Percentiles rank a stretch among this genome's conserved stretches.
These are phyloP conservation scores for Hypomecis punctinalis DNA, from an alignment of 2,888 invertebrate genomes.

Conservation along the genomic window DNA sequence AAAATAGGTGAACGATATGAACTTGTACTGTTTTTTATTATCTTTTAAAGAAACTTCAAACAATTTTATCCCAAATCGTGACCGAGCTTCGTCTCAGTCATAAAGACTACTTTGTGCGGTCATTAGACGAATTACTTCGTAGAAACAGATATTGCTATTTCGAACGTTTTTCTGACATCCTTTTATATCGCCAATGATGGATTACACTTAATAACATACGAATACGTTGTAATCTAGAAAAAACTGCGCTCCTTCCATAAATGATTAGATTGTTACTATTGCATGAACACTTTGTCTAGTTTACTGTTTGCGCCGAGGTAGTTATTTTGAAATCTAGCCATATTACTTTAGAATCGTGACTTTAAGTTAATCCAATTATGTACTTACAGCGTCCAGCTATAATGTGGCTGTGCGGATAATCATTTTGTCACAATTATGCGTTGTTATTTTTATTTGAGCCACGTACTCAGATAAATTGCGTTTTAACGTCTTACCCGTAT, in stretches of 20 bases:
- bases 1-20: too few species aligned
- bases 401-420: slow-evolving; percentile 46
- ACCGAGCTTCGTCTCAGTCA: not conserved
- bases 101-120: slow-evolving; percentile 1
- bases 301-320: slow-evolving; percentile 21
- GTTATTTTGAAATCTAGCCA: slow-evolving; percentile 47
- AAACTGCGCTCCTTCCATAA: slow-evolving; percentile 22
- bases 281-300: slow-evolving; percentile 12
- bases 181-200: slow-evolving; percentile 15
- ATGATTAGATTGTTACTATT: slow-evolving; percentile 23
- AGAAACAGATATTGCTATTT: slow-evolving; percentile 17
- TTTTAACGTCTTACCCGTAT: slow-evolving; percentile 34
- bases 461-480: slow-evolving; percentile 59
- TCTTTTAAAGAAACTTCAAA: not conserved
- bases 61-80: slow-evolving; percentile 4
- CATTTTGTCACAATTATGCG: slow-evolving; percentile 53
- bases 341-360: slow-evolving; percentile 51
- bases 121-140: slow-evolving; percentile 17
- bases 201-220: slow-evolving; percentile 19
- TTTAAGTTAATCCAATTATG: slow-evolving; percentile 57
- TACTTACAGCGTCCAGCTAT: slow-evolving; percentile 49
- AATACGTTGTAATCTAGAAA: not conserved
- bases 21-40: not conserved
- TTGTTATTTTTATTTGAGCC: slow-evolving; percentile 49
- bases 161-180: slow-evolving; percentile 18